phyloP scores from a whole-genome alignment of 2,888 invertebrate species.

The Conus canariensis region DNA sequence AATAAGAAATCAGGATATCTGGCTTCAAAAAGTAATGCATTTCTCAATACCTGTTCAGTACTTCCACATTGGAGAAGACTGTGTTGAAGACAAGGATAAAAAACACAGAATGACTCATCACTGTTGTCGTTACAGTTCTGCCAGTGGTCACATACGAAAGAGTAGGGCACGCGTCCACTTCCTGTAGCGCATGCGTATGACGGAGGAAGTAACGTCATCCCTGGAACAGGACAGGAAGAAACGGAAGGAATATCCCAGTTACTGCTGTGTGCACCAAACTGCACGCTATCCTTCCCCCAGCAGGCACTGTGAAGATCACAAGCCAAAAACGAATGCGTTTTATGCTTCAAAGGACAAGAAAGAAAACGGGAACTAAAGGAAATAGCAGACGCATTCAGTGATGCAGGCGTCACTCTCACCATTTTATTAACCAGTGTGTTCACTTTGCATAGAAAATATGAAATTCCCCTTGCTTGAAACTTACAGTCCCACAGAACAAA shows the following conservation, averaged over 20 bases:
- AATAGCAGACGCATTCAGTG: not conserved
- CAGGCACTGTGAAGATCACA: not conserved
- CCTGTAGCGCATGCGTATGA: conserved; percentile 9
- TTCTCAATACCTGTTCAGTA: not conserved
- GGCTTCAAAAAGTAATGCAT: too few species aligned
- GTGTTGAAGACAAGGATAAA: not conserved
- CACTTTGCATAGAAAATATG: not conserved
- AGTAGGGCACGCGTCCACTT: not conserved
- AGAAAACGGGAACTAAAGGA: not conserved
- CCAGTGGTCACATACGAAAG: conserved; percentile 7
- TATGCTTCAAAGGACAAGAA: not conserved
- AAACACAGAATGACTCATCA: conserved; percentile 1
- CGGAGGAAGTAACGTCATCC: not conserved
- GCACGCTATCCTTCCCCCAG: not conserved
- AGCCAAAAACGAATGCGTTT: not conserved
- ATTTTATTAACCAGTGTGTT: not conserved
- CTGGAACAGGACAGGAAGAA: not conserved
- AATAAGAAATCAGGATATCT: too few species aligned
- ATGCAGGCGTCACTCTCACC: not conserved
- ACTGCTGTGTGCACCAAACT: not conserved
- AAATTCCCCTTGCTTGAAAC: not conserved
- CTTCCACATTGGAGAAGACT: not conserved
- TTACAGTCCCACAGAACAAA: not conserved
- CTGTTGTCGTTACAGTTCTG: conserved; percentile 10
- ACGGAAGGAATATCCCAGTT: not conserved